Evolutionary conservation across 1,140 invertebrate genomes (phyloP), one percentile per base, ranked within the genome.

Genomic region (Hyles euphorbiae): DNA sequence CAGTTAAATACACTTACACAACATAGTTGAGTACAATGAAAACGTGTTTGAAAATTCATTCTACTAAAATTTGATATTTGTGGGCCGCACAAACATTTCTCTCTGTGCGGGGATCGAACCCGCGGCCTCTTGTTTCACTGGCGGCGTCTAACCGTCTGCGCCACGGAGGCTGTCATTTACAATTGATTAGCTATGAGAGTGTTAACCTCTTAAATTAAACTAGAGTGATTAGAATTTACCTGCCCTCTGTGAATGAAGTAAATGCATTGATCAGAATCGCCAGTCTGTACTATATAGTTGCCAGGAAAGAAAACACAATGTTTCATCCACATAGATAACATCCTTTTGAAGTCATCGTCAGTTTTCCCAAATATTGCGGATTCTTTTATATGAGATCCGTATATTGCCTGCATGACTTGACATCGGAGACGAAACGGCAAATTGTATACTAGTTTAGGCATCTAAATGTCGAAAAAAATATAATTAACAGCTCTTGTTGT

Each of bases 191-290:
- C n/a, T 22, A 22, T 22, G 22, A 22, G n/a, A 22, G 0, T 22
- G 22, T 22, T 1, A 1, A 22, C 22, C 22, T 1, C 22, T 22
- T 22, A 22, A 22, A 22, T 22, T 22, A 22, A 22, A 22, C 22
- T 22, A 22, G 22, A 22, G 22, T 22, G 22, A 22, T 22, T 22
- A 22, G 22, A 22, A 22, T 22, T 63, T 68, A 90, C 88, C 74
- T 89, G 85, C 62, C 87, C 88, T 66, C 82, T 72, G 66, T 90
- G 87, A 66, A 90, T 89, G 56, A 90, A 89, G 53, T 89, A 89
- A 57, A 90, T 89, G 48, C 83, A 83, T 55, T 87, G 83, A 56
- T 90, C 85, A 1, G 81, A 79, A 59, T 89, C 87, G 0, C 88
- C 88, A 36, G 83, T 74, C 47, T 89, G 86, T 5, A 89, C 87